These are phyloP conservation scores for Lanius ludovicianus DNA, from an alignment of 2,113 vertebrate species.

Conservation along the genomic window DNA sequence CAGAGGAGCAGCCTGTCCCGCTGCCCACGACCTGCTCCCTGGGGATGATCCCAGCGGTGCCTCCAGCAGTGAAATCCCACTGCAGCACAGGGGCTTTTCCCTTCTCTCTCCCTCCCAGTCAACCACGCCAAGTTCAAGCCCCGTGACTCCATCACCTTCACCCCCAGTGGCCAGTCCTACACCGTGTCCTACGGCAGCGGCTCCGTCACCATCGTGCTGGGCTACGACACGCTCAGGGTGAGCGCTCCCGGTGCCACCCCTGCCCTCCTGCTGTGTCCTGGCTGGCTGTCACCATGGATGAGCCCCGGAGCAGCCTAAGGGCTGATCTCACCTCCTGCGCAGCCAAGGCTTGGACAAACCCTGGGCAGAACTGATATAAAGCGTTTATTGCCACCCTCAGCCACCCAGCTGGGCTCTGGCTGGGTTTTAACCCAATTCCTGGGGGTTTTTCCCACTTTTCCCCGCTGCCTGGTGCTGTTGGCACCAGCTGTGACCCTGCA, in stretches of 20 bases:
- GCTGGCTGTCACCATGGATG: fast-evolving
- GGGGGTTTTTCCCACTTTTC: fast-evolving
- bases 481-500: neutral
- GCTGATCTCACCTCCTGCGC: fast-evolving
- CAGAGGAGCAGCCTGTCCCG: neutral
- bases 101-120: constrained; percentile 2
- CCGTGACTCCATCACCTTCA: constrained; percentile 63
- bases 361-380: fast-evolving
- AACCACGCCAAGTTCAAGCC: constrained; percentile 67
- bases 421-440: neutral
- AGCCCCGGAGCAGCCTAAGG: neutral
- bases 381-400: fast-evolving
- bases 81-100: neutral
- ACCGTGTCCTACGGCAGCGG: constrained; percentile 71
- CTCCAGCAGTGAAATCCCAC: neutral
- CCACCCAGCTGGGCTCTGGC: neutral
- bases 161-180: neutral
- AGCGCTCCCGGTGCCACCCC: neutral
- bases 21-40: neutral
- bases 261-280: neutral
- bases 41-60: fast-evolving
- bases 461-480: neutral
- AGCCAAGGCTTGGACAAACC: neutral
- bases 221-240: constrained; percentile 73
- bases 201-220: constrained; percentile 47